Percentiles rank a stretch among this genome's conserved stretches.
phyloP scores from a whole-genome alignment of 1,140 invertebrate species.

The Sminthurides bifidus region DNA sequence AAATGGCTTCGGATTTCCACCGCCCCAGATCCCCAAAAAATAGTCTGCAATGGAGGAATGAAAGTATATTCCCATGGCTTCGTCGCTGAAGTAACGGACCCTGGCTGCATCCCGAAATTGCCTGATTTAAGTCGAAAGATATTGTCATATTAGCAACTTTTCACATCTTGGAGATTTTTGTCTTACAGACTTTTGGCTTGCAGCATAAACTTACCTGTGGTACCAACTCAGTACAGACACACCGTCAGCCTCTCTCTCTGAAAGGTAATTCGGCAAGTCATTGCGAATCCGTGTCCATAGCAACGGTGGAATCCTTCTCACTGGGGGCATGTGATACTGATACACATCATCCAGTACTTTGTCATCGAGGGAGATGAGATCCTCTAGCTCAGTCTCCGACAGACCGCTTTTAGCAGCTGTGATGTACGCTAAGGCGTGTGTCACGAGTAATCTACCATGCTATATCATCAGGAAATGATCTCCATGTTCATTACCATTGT shows the following conservation, averaged over 20 bases:
- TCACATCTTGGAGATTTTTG: no score
- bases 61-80: constrained; percentile 91
- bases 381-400: constrained; percentile 86
- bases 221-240: constrained; percentile 98
- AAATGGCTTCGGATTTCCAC: constrained; percentile 56
- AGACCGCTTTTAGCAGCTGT: constrained; percentile 84
- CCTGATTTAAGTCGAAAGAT: constrained; percentile 38
- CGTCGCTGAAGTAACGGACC: constrained; percentile 93
- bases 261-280: constrained; percentile 89
- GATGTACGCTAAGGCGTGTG: constrained; percentile 87
- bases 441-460: constrained; percentile 82
- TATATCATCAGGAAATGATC: constrained; percentile 34
- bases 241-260: constrained; percentile 90
- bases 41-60: constrained; percentile 97
- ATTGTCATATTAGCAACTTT: no score
- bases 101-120: constrained; percentile 88
- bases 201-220: constrained; percentile 47
- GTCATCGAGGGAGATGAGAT: constrained; percentile 87
- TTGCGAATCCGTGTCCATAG: constrained; percentile 91
- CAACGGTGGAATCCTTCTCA: constrained; percentile 82
- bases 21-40: constrained; percentile 88
- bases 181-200: no score
- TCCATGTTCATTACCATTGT: not conserved
- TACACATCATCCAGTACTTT: constrained; percentile 94
- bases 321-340: constrained; percentile 93